These are phyloP conservation scores for Pseudochaenichthys georgianus DNA, from an alignment of 2,797 vertebrate species.

Conservation along the genomic window DNA sequence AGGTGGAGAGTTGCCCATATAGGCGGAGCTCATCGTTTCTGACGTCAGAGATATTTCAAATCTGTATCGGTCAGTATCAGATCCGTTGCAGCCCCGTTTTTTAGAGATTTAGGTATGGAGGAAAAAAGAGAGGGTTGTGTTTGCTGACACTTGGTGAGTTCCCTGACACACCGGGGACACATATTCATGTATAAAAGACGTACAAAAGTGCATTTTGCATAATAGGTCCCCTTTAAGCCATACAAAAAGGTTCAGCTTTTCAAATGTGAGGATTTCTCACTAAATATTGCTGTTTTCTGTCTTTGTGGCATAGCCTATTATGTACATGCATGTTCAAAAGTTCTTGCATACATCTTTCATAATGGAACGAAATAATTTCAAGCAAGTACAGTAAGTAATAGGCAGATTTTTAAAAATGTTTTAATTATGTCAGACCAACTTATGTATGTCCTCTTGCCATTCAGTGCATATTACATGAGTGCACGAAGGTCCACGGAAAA, in stretches of 20 bases:
- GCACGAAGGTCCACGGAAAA: not conserved
- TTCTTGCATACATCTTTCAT: not conserved
- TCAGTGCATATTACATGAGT: conserved; percentile 4
- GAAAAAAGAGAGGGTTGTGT: too few species aligned
- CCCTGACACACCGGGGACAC: too few species aligned
- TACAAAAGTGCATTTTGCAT: too few species aligned
- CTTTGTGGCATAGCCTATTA: not conserved
- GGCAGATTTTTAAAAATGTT: not conserved
- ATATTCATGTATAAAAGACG: too few species aligned
- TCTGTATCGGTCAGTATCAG: too few species aligned
- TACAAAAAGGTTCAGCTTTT: not conserved
- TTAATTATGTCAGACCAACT: not conserved
- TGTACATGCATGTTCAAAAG: not conserved
- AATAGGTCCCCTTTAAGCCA: not conserved
- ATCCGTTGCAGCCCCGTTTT: too few species aligned
- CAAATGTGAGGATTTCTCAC: not conserved
- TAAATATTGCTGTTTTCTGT: not conserved
- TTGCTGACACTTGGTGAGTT: too few species aligned
- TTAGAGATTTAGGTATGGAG: too few species aligned
- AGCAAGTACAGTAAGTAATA: not conserved
- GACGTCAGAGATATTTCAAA: too few species aligned
- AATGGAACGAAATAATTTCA: not conserved
- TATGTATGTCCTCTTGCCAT: not conserved
- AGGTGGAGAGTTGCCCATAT: too few species aligned
- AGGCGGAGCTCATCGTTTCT: too few species aligned